Conservation (phyloP, 1,140 invertebrate genomes). For the Drosophila virilis region DNA sequence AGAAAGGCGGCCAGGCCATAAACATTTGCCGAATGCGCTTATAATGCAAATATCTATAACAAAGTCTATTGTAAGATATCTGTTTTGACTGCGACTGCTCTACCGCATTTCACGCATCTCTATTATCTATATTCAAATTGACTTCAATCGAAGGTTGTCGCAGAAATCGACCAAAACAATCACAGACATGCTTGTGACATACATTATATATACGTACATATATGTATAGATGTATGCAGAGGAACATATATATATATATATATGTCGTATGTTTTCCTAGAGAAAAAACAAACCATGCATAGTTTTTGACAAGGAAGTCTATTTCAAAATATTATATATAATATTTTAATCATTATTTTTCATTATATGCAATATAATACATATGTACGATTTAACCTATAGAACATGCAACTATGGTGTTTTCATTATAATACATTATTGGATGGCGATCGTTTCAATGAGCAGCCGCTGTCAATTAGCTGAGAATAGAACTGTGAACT, state of each 20-base stretch:
- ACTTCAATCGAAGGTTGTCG: conserved; percentile 45
- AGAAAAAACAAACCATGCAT: too few species aligned
- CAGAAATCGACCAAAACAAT: conserved; percentile 43
- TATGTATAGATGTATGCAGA: not conserved
- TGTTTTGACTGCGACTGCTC: conserved; percentile 31
- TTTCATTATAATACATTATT: conserved; percentile 10
- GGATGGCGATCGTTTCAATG: conserved; percentile 12
- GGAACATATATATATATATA: too few species aligned
- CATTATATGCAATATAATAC: too few species aligned
- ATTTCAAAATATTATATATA: too few species aligned
- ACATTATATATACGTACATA: not conserved
- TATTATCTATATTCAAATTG: conserved; percentile 55
- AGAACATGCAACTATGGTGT: not conserved
- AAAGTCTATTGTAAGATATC: conserved; percentile 49
- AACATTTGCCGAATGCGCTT: conserved; percentile 18
- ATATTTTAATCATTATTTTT: too few species aligned
- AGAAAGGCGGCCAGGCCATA: conserved; percentile 51
- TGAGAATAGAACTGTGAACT: conserved; percentile 56
- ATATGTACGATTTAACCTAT: not conserved
- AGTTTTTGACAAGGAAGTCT: too few species aligned
- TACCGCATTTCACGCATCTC: conserved; percentile 66
- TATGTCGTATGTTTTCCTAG: too few species aligned
- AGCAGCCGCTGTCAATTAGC: conserved; percentile 55
- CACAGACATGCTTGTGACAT: conserved; percentile 22
- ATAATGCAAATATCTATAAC: conserved; percentile 64